Conservation (phyloP, 2,888 invertebrate genomes). For the Cheilosia grossa region DNA sequence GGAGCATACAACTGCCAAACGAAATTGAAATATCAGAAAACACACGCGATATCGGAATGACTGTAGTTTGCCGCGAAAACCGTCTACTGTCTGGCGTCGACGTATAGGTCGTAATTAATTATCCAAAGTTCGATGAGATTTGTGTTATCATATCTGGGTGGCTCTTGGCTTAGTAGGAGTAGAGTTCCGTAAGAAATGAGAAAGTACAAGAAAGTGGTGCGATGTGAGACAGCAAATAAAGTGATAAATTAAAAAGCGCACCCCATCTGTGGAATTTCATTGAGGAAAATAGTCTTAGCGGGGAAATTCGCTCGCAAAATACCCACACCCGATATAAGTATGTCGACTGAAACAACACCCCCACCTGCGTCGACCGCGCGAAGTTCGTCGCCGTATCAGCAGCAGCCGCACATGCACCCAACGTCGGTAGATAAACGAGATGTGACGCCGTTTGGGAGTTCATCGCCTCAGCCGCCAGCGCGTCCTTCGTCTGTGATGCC, state of each 20-base stretch:
- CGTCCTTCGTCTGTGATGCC: constrained; percentile 73
- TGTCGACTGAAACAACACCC: constrained; percentile 77
- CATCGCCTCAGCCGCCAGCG: constrained; percentile 64
- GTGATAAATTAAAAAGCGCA: constrained; percentile 38
- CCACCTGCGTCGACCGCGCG: constrained; percentile 66
- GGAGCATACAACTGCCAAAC: constrained; percentile 22
- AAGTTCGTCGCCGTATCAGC: constrained; percentile 57
- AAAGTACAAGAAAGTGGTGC: constrained; percentile 67
- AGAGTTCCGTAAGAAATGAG: constrained; percentile 54
- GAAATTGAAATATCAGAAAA: constrained; percentile 47
- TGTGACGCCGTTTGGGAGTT: constrained; percentile 39
- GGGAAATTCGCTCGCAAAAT: constrained; percentile 17
- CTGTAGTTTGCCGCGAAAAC: constrained; percentile 58
- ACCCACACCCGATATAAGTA: constrained; percentile 42
- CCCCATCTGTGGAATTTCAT: constrained; percentile 24
- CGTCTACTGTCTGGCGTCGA: constrained; percentile 25
- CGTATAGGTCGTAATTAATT: constrained; percentile 41
- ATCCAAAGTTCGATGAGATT: constrained; percentile 55
- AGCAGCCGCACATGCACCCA: constrained; percentile 50
- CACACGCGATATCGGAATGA: constrained; percentile 65
- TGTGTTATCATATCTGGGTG: constrained; percentile 47
- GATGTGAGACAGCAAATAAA: constrained; percentile 64
- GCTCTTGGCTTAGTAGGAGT: constrained; percentile 30
- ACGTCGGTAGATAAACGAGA: constrained; percentile 52
- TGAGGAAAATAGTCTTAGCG: constrained; percentile 12